A percentile compares a stretch with the other conserved stretches of the same genome.
These are phyloP conservation scores for Cricetomys ansorgei DNA, from an alignment of 2,113 vertebrate genomes.

Conservation along the genomic window DNA sequence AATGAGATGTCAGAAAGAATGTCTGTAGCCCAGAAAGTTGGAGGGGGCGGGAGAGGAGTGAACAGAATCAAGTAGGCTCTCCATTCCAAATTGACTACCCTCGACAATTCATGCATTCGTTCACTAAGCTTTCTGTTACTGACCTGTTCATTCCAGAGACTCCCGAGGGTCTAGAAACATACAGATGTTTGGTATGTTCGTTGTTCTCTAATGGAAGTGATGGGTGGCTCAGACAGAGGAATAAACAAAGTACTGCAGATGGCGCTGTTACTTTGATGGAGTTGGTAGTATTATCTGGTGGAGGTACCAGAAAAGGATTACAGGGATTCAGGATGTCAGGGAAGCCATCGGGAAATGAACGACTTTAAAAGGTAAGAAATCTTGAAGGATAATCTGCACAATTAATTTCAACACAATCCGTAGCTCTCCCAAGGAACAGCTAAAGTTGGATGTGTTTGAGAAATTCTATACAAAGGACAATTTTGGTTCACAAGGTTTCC, in stretches of 20 bases:
- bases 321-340: neutral
- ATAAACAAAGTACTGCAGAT: neutral
- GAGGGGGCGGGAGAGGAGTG: conserved; percentile 56
- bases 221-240: neutral
- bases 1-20: conserved; percentile 78
- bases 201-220: neutral
- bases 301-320: neutral
- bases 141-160: neutral
- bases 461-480: neutral
- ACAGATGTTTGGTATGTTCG: neutral
- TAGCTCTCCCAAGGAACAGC: neutral
- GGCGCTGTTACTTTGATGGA: neutral
- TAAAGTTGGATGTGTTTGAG: neutral
- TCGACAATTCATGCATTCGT: conserved; percentile 45
- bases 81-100: neutral
- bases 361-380: neutral
- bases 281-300: neutral
- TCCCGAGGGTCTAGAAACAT: neutral
- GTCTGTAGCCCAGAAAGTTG: conserved; percentile 73
- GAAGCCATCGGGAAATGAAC: neutral
- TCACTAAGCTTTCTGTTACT: conserved; percentile 23
- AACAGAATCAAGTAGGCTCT: conserved; percentile 30
- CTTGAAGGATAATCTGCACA: neutral
- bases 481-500: neutral
- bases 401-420: conserved; percentile 1